A percentile compares a stretch with the other conserved stretches of the same genome.
Evolutionary conservation across 2,888 invertebrate genomes (phyloP).

Genomic region (Sialis fuliginosa): DNA sequence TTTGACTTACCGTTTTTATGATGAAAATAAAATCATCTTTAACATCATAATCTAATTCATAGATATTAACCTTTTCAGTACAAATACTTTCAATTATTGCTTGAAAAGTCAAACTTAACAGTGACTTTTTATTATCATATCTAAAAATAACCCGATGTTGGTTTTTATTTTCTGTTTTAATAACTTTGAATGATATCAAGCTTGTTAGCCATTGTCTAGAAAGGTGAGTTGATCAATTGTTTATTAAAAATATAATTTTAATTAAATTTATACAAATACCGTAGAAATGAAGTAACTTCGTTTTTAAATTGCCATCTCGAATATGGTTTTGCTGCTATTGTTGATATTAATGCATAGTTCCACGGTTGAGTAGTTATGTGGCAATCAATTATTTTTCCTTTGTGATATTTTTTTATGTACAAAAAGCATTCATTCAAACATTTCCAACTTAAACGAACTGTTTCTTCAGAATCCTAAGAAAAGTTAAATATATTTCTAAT

Average conservation of each 20-base stretch:
- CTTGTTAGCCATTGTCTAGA: neutral
- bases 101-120: too few relatives aligned
- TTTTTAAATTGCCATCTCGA: neutral
- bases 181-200: neutral
- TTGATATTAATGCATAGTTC: neutral
- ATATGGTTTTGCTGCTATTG: neutral
- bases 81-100: too few relatives aligned
- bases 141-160: neutral
- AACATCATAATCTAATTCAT: too few relatives aligned
- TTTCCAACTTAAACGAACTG: neutral
- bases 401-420: neutral
- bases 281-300: neutral
- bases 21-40: too few relatives aligned
- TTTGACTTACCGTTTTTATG: too few relatives aligned
- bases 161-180: neutral
- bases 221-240: neutral
- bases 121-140: too few relatives aligned
- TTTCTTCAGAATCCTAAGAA: neutral
- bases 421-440: constrained; percentile 1
- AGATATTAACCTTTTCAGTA: too few relatives aligned
- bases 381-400: neutral
- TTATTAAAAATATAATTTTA: neutral
- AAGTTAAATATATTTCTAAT: neutral
- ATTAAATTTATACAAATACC: neutral
- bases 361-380: neutral